Conservation (phyloP, 2,797 vertebrate species). For the Poliocrania exsul region DNA sequence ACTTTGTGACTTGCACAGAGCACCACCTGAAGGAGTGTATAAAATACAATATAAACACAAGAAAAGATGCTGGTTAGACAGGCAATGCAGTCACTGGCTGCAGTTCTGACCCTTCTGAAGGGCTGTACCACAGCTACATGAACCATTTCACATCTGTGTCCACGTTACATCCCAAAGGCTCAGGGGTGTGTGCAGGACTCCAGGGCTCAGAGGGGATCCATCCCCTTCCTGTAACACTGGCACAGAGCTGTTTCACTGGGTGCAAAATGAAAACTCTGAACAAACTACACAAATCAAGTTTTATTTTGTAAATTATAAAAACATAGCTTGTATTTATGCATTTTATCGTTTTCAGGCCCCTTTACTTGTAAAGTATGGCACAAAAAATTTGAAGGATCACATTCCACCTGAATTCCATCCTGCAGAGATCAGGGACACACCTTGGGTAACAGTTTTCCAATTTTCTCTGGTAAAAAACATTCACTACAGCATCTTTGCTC, state of each 20-base stretch:
- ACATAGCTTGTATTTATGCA: not conserved
- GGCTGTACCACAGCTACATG: not conserved
- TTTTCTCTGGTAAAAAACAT: not conserved
- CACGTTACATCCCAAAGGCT: not conserved
- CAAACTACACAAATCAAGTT: not conserved
- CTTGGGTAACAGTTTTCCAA: not conserved
- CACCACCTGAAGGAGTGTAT: not conserved
- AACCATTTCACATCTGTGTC: not conserved
- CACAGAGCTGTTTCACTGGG: not conserved
- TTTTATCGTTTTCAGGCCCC: not conserved
- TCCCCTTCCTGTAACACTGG: not conserved
- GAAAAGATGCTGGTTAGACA: not conserved
- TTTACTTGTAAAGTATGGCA: not conserved
- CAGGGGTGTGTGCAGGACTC: not conserved
- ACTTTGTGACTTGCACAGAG: not conserved
- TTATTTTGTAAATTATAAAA: not conserved
- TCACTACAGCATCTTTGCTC: not conserved
- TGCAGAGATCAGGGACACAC: not conserved
- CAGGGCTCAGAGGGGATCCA: not conserved
- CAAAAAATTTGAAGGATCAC: not conserved
- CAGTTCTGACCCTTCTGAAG: not conserved
- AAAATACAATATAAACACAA: not conserved
- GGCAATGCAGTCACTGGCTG: not conserved
- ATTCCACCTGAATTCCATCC: not conserved
- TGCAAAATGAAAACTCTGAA: slow-evolving; percentile 37